Evolutionary conservation across 2,888 invertebrate species (phyloP), one percentile per base, ranked within the genome.

Genomic region (Aporophyla lueneburgensis): DNA sequence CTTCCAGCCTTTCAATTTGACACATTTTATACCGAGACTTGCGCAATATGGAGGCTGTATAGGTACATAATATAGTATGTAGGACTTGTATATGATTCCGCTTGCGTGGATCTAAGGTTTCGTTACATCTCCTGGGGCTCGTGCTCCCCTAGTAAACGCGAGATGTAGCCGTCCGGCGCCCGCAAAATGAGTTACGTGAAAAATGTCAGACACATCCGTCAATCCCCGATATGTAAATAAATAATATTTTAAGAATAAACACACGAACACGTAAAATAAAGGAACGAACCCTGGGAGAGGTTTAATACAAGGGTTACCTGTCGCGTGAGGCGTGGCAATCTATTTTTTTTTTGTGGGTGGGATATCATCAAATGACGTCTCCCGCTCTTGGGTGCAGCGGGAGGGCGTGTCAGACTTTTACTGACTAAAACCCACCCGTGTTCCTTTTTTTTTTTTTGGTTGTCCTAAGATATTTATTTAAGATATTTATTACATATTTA

Each of bases 121-220:
- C 58, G 70, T 75, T 70, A 74, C 67, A 71, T 77, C 84, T 65
- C 82, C 10, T 43, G 84, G 67, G 84, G 63, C 61, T 56, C 71
- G 49, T 81, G 24, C 24, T 65, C 19, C 62, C 71, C 79, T 62
- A 76, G 76, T 79, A 76, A 76, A 74, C 24, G 78, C 21, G 66
- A 74, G 68, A 71, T 51, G 71, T 24, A 58, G 69, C 56, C 71
- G 46, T 51, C 61, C 68, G 65, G 53, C 73, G 46, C 56, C 65
- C 65, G 76, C 74, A 74, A 80, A 80, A 80, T 80, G 61, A 68
- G 68, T 80, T 73, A 74, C 74, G 62, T 73, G 84, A 58, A 77
- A 70, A 56, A 65, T 71, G 76, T 82, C 33, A 51, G 67, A 51
- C 68, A 16, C 70, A 80, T 77, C 65, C 80, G 71, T 80, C 83